Percentiles rank a stretch among this genome's conserved stretches.
These are phyloP conservation scores for Plecotus auritus DNA, from an alignment of 2,113 vertebrate genomes.

Conservation along the genomic window DNA sequence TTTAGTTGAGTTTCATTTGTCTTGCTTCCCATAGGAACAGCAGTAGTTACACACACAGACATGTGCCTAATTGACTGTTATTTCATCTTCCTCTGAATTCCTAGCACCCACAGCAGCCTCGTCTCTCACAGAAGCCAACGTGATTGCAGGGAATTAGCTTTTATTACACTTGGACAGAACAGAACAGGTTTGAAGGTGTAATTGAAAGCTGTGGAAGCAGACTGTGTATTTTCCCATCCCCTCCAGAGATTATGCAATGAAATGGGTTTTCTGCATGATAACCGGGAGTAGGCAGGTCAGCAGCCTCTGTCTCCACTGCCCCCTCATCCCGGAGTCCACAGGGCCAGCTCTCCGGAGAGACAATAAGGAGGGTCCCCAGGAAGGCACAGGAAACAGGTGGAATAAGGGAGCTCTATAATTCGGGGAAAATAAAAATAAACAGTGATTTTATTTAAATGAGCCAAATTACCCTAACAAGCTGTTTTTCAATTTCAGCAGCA, in stretches of 20 bases:
- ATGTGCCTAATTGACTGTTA: constrained; percentile 13
- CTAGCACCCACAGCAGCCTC: background rate
- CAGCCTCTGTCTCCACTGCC: background rate
- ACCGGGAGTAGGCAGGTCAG: background rate
- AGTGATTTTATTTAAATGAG: constrained; percentile 69
- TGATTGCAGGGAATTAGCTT: constrained; percentile 37
- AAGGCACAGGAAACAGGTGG: background rate
- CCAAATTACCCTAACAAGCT: constrained; percentile 65
- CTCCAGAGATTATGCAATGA: constrained; percentile 23
- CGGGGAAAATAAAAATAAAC: constrained; percentile 5
- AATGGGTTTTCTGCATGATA: constrained; percentile 37
- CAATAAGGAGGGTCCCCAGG: constrained; percentile 9
- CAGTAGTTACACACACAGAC: background rate
- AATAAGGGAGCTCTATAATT: constrained; percentile 36
- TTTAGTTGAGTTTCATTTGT: background rate
- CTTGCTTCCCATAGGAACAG: background rate
- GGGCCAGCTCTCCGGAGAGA: background rate
- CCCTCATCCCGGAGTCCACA: background rate
- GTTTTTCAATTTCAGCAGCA: constrained; percentile 66
- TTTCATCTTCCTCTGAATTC: background rate
- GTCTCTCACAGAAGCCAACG: background rate
- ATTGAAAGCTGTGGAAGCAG: background rate
- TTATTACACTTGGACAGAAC: constrained; percentile 26
- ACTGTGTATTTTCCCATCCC: background rate
- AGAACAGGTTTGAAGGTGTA: constrained; percentile 52